phyloP scores from a whole-genome alignment of 2,113 vertebrate species.

The Hippopotamus amphibius region DNA sequence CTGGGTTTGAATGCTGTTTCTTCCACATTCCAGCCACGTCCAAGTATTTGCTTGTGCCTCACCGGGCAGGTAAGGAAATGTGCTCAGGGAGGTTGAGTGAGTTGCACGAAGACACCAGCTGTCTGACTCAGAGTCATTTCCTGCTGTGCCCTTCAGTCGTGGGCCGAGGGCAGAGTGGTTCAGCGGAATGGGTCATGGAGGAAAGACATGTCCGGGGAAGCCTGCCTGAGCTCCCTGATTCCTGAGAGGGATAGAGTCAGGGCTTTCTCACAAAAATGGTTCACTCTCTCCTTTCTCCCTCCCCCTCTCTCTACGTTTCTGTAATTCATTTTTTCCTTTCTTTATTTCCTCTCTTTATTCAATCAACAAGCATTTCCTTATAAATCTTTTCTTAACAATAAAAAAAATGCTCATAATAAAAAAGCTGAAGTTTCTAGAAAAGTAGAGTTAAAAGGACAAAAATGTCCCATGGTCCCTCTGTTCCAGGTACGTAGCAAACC shows the following conservation, averaged over 20 bases:
- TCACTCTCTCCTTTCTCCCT: background rate
- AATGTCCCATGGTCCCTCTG: background rate
- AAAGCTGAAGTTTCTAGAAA: background rate
- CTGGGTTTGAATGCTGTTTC: background rate
- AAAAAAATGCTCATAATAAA: conserved; percentile 36
- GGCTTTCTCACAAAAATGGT: background rate
- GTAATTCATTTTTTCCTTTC: background rate
- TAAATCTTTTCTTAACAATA: conserved; percentile 14
- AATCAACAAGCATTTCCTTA: background rate
- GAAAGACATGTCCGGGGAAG: background rate
- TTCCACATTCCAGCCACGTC: background rate
- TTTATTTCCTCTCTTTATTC: background rate
- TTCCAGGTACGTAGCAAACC: background rate
- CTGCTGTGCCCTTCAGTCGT: background rate
- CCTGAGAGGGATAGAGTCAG: background rate
- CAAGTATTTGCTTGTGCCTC: background rate
- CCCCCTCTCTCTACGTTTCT: background rate
- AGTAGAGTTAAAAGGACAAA: conserved; percentile 6
- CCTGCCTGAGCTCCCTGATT: background rate
- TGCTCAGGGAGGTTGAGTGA: background rate
- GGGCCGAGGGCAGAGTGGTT: background rate
- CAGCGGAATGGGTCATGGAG: background rate
- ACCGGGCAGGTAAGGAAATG: background rate
- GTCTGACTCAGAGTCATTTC: background rate
- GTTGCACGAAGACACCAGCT: background rate